A percentile compares a stretch with the other conserved stretches of the same genome.
Evolutionary conservation across 2,113 vertebrate genomes (phyloP).

Genomic region (Polypterus bichir): DNA sequence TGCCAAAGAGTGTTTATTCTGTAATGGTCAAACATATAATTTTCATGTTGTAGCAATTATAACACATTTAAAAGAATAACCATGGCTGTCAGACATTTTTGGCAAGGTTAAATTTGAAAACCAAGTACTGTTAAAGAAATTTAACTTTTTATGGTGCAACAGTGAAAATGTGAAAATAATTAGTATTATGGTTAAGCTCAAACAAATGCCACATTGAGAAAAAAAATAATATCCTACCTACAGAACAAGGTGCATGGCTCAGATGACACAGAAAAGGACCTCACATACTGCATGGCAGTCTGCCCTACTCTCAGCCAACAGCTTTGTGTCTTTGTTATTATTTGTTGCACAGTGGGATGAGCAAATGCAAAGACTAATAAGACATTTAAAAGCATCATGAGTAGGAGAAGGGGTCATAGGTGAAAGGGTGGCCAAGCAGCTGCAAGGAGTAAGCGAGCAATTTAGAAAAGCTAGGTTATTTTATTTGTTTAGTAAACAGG

Average conservation of each 20-base stretch:
- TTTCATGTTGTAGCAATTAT: not conserved
- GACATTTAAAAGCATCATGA: constrained; percentile 98
- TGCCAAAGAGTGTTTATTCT: no score
- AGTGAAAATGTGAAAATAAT: constrained; percentile 19
- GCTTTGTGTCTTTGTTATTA: constrained; percentile 71
- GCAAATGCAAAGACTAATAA: constrained; percentile 94
- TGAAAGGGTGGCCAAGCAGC: constrained; percentile 81
- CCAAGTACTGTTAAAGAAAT: no score
- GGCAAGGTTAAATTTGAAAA: constrained; percentile 2
- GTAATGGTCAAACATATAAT: no score
- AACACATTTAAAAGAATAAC: constrained; percentile 11
- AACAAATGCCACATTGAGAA: constrained; percentile 53
- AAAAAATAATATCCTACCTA: constrained; percentile 90
- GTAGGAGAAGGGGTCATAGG: constrained; percentile 61
- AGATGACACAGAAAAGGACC: constrained; percentile 87
- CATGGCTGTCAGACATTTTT: constrained; percentile 6
- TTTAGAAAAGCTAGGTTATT: constrained; percentile 76
- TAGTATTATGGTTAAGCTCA: constrained; percentile 42
- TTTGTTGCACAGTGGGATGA: constrained; percentile 72
- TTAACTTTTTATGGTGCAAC: constrained; percentile 19
- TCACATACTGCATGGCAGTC: constrained; percentile 74
- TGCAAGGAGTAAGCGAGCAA: constrained; percentile 81
- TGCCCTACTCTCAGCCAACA: constrained; percentile 94
- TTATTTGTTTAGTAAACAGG: constrained; percentile 78
- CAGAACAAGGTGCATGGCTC: constrained; percentile 76